phyloP scores from a whole-genome alignment of 2,888 invertebrate species.

The Cantharis lateralis region DNA sequence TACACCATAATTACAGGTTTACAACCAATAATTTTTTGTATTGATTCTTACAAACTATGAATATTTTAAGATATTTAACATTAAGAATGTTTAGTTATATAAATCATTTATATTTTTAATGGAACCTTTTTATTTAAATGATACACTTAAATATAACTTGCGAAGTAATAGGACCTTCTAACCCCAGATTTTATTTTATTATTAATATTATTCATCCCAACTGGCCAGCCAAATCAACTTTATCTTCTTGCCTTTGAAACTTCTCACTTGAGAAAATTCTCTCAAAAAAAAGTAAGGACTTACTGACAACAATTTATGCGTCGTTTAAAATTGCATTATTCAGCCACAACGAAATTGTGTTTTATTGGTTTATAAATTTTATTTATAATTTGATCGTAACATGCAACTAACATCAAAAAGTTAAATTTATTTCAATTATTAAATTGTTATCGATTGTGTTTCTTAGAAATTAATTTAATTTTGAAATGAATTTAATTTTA shows the following conservation, averaged over 20 bases:
- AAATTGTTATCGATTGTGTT: not conserved
- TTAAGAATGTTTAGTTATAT: not conserved
- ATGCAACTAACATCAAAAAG: not conserved
- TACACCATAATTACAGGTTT: not conserved
- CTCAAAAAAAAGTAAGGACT: not conserved
- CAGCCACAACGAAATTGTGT: not conserved
- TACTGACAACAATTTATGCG: not conserved
- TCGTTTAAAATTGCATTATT: not conserved
- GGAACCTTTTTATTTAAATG: not conserved
- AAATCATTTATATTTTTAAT: not conserved
- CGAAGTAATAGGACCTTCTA: not conserved
- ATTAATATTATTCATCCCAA: not conserved
- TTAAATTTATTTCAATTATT: not conserved
- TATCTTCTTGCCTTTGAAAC: not conserved
- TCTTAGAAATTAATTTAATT: not conserved
- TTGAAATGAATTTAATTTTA: not conserved
- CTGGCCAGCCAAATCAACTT: not conserved
- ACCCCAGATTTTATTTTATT: not conserved
- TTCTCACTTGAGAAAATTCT: not conserved
- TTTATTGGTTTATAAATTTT: not conserved
- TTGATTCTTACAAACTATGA: not conserved
- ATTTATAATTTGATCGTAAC: not conserved
- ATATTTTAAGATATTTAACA: not conserved
- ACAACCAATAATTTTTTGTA: not conserved
- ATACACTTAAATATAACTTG: not conserved